A percentile compares a stretch with the other conserved stretches of the same genome.
Conservation (phyloP, 2,888 invertebrate species). For the Morinoia aosen region DNA sequence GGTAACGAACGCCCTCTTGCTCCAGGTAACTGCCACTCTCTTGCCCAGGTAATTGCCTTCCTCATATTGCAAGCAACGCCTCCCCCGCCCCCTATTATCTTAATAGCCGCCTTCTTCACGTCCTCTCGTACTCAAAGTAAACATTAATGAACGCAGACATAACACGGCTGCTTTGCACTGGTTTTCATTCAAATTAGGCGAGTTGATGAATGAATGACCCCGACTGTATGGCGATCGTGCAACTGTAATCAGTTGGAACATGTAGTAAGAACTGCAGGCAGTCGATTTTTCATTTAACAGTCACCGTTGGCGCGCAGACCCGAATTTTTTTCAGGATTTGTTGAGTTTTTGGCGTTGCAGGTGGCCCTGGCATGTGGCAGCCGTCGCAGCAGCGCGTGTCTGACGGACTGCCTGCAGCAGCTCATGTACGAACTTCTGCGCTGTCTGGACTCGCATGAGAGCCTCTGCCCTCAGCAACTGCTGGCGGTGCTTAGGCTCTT, state of each 20-base stretch:
- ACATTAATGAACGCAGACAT: no score
- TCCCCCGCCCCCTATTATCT: no score
- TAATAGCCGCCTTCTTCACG: no score
- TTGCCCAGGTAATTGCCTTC: background rate
- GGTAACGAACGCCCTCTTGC: conserved; percentile 6
- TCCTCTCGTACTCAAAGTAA: no score
- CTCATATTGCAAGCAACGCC: no score
- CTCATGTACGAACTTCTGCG: conserved; percentile 61
- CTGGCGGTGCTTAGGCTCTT: conserved; percentile 56
- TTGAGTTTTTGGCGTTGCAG: background rate
- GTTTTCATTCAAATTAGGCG: no score
- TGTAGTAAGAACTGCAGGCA: background rate
- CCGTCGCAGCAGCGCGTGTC: background rate
- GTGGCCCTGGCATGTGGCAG: conserved; percentile 38
- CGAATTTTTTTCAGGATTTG: no score
- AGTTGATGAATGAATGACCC: no score
- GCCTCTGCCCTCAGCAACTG: conserved; percentile 53
- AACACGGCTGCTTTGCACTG: no score
- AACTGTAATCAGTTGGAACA: background rate
- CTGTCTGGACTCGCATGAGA: conserved; percentile 58
- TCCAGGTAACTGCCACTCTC: background rate
- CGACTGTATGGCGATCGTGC: background rate
- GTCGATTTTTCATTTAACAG: background rate
- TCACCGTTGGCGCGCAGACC: no score
- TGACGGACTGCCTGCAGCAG: conserved; percentile 48